Percentiles rank a stretch among this genome's conserved stretches.
These are phyloP conservation scores for Campoletis sonorensis DNA, from an alignment of 1,140 invertebrate genomes.

Conservation along the genomic window DNA sequence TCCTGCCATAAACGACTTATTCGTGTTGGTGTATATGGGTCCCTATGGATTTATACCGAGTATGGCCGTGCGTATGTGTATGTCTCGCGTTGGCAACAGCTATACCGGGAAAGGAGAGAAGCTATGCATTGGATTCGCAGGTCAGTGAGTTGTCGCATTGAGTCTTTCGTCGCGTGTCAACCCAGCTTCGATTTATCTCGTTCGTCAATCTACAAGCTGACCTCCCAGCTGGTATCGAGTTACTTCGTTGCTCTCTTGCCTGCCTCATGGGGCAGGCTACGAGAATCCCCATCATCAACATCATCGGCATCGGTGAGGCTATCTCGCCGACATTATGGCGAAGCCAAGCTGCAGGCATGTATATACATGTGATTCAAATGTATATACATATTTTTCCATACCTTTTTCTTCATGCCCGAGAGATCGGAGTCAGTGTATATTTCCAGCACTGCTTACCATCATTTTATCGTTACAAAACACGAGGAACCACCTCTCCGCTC, in stretches of 20 bases:
- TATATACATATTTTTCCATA: background rate
- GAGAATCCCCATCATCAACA: background rate
- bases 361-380: background rate
- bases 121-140: constrained; percentile 76
- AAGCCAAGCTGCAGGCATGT: background rate
- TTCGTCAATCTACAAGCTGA: constrained; percentile 74
- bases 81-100: background rate
- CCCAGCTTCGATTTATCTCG: constrained; percentile 70
- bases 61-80: background rate
- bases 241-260: constrained; percentile 57
- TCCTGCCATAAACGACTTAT: background rate
- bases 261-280: background rate
- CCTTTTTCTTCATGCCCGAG: background rate
- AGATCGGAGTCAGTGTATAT: constrained; percentile 2
- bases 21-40: background rate
- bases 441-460: background rate
- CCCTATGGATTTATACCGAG: background rate
- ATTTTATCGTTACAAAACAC: background rate
- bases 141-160: constrained; percentile 75
- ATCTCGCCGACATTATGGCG: constrained; percentile 29
- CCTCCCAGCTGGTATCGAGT: constrained; percentile 72
- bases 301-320: constrained; percentile 8
- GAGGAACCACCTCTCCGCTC: background rate
- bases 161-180: constrained; percentile 62
- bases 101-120: constrained; percentile 46